Percentiles rank a stretch among this genome's conserved stretches.
Conservation (phyloP, 1,140 invertebrate species). For the Bombus difficillimus region DNA sequence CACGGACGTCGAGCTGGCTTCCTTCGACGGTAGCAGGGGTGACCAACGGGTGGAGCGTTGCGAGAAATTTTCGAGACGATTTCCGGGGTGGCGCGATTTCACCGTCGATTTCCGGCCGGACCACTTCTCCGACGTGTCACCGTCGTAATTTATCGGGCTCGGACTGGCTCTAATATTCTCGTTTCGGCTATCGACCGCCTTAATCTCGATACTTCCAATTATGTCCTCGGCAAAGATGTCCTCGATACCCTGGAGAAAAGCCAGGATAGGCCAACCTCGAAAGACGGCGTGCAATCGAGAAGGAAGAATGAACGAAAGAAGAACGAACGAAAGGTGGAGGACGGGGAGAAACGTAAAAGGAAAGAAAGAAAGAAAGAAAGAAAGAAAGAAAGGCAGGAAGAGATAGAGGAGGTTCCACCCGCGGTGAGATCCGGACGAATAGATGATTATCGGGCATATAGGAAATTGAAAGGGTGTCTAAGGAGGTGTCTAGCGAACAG, state of each 20-base stretch:
- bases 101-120: slow-evolving; percentile 13
- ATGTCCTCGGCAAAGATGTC: slow-evolving; percentile 43
- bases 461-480: slow-evolving; percentile 81
- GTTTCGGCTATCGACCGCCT: background rate
- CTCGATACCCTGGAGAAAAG: slow-evolving; percentile 28
- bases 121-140: background rate
- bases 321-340: slow-evolving; percentile 6
- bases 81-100: slow-evolving; percentile 22
- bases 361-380: slow-evolving; percentile 3
- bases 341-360: background rate
- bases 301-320: slow-evolving; percentile 17
- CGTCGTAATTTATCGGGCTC: slow-evolving; percentile 26
- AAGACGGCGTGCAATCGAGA: background rate
- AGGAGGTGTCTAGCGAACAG: slow-evolving; percentile 76
- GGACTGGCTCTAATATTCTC: slow-evolving; percentile 6
- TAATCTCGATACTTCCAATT: slow-evolving; percentile 46
- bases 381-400: slow-evolving; percentile 22
- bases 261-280: background rate
- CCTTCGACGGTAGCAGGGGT: slow-evolving; percentile 29
- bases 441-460: slow-evolving; percentile 80
- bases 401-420: slow-evolving; percentile 33
- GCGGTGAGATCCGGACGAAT: slow-evolving; percentile 58
- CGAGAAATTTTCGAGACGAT: slow-evolving; percentile 24
- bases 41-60: slow-evolving; percentile 2
- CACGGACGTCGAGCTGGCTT: slow-evolving; percentile 19